Conservation (phyloP, 2,797 vertebrate genomes). For the Pangasius krempfi region DNA sequence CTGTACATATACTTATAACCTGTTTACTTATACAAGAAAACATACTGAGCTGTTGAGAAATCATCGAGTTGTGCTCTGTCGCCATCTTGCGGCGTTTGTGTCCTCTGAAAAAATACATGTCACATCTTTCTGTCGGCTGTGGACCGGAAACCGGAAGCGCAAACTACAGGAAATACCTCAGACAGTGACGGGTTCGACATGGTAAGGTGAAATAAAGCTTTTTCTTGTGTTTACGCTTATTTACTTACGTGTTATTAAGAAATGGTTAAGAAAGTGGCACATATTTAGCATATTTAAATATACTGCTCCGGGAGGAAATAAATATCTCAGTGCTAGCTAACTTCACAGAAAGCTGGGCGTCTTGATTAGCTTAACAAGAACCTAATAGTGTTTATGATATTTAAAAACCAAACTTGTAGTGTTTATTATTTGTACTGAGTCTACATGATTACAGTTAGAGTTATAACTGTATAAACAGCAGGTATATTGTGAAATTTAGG, state of each 20-base stretch:
- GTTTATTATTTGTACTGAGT: not conserved
- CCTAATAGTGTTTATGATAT: not conserved
- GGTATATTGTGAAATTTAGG: not conserved
- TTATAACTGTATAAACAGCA: not conserved
- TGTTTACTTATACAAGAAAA: not conserved
- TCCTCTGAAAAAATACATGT: conserved; percentile 37
- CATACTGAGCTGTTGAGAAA: not conserved
- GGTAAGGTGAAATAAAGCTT: conserved; percentile 36
- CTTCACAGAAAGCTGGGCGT: not conserved
- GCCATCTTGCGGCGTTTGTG: conserved; percentile 10
- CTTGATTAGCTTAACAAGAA: not conserved
- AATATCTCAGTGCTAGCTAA: not conserved
- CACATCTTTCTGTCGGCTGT: not conserved
- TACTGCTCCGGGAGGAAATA: not conserved
- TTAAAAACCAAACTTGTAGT: not conserved
- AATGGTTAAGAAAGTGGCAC: not conserved
- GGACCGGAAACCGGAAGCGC: conserved; percentile 33
- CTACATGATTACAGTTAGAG: not conserved
- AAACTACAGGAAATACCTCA: not conserved
- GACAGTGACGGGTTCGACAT: conserved; percentile 42
- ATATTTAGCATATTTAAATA: not conserved
- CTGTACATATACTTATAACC: not conserved
- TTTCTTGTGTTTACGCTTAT: not conserved
- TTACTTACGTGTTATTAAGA: not conserved
- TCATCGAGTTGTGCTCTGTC: not conserved